phyloP scores from a whole-genome alignment of 2,888 invertebrate species.

The Scaptomyza caliginosa region DNA sequence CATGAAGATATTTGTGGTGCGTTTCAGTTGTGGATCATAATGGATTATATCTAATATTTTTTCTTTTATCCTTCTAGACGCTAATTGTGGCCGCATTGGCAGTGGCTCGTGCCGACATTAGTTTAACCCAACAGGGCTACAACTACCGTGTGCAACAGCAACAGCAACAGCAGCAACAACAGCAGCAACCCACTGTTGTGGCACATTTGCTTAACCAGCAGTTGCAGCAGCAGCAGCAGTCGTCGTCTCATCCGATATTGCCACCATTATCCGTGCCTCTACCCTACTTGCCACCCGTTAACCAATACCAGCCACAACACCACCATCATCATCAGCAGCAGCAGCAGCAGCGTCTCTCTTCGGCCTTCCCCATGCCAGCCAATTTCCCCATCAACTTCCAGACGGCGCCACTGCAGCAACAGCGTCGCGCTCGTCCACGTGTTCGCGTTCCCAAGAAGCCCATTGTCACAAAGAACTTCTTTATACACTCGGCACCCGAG shows the following conservation, averaged over 20 bases:
- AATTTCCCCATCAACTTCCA: constrained; percentile 69
- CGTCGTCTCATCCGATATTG: constrained; percentile 55
- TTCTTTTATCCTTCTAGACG: constrained; percentile 52
- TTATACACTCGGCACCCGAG: constrained; percentile 83
- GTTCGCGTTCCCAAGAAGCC: constrained; percentile 75
- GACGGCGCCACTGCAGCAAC: constrained; percentile 64
- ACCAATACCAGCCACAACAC: constrained; percentile 47
- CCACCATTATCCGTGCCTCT: constrained; percentile 58
- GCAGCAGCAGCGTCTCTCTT: constrained; percentile 21
- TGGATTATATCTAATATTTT: constrained; percentile 41
- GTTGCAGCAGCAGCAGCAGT: constrained; percentile 41
- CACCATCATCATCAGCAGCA: not conserved
- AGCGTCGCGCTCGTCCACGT: constrained; percentile 76
- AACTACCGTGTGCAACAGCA: constrained; percentile 68
- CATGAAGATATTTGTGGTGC: constrained; percentile 83
- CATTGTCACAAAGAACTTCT: constrained; percentile 83
- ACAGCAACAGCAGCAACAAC: constrained; percentile 40
- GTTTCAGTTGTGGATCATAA: constrained; percentile 49
- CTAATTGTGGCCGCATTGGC: constrained; percentile 65
- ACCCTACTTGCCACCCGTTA: constrained; percentile 63
- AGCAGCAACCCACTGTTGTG: constrained; percentile 47
- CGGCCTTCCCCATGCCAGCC: constrained; percentile 69
- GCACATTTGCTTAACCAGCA: constrained; percentile 62
- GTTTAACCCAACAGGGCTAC: constrained; percentile 70
- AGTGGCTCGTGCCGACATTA: constrained; percentile 69